These are phyloP conservation scores for Furnarius figulus DNA, from an alignment of 2,113 vertebrate genomes.

Conservation along the genomic window DNA sequence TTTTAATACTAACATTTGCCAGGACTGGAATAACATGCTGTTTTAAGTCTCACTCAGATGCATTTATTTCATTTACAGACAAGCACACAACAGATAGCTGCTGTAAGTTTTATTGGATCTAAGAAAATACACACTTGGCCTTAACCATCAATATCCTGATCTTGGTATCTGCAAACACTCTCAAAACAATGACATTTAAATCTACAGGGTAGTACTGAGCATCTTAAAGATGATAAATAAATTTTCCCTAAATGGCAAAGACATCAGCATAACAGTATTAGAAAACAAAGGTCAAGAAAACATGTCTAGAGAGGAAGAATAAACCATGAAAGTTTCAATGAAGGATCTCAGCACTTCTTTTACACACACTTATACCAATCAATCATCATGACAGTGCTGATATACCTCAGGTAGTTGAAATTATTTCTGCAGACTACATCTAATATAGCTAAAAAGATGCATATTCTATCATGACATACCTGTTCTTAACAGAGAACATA, in stretches of 20 bases:
- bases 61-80: neutral
- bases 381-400: neutral
- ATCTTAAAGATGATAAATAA: neutral
- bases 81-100: neutral
- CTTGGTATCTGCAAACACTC: neutral
- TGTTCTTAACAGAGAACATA: neutral
- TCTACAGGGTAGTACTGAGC: neutral
- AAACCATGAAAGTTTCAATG: neutral
- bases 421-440: neutral
- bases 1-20: neutral
- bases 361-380: neutral
- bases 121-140: neutral
- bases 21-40: neutral
- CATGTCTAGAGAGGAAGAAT: neutral
- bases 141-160: neutral
- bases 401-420: neutral
- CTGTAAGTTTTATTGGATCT: rapidly evolving
- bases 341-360: neutral
- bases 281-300: neutral
- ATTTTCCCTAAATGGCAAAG: neutral
- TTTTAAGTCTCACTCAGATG: neutral
- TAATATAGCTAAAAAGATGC: neutral
- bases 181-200: neutral
- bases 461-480: neutral
- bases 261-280: neutral